A percentile compares a stretch with the other conserved stretches of the same genome.
These are phyloP conservation scores for Onychomys arenicola DNA, from an alignment of 2,797 vertebrate species.

Conservation along the genomic window DNA sequence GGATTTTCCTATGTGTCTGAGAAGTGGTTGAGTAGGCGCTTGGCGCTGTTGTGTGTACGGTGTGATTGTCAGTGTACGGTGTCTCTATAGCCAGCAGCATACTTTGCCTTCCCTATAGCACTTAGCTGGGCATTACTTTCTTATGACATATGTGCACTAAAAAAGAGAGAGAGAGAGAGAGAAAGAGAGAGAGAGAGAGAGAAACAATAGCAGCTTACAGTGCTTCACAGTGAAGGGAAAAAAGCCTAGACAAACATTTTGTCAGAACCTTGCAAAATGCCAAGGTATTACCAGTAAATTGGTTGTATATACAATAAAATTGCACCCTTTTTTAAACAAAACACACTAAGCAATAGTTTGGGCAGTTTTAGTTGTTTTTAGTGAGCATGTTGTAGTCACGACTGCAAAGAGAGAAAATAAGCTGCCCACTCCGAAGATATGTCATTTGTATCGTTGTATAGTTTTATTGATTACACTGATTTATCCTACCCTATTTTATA, in stretches of 20 bases:
- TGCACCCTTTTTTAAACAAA: conserved; percentile 96
- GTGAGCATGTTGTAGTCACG: conserved; percentile 94
- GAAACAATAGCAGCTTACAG: conserved; percentile 93
- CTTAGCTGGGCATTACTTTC: conserved; percentile 98
- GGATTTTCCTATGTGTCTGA: conserved; percentile 93
- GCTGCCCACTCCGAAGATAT: conserved; percentile 93
- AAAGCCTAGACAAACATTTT: conserved; percentile 94
- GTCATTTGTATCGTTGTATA: conserved; percentile 99
- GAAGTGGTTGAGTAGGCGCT: conserved; percentile 93
- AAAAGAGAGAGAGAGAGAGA: too few relatives aligned
- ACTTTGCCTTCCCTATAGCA: conserved; percentile 94
- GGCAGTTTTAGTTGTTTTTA: conserved; percentile 95
- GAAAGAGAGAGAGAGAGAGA: neutral
- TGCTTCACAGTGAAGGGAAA: conserved; percentile 96
- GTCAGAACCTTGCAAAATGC: conserved; percentile 94
- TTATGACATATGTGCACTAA: conserved; percentile 99
- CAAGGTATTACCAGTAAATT: conserved; percentile 95
- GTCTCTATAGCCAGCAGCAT: conserved; percentile 91
- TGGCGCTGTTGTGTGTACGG: conserved; percentile 92
- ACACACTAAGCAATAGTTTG: conserved; percentile 98
- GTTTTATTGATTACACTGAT: conserved; percentile 99
- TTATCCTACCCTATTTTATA: conserved; percentile 99
- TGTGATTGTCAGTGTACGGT: conserved; percentile 93
- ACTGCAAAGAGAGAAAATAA: conserved; percentile 91
- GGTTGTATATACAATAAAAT: conserved; percentile 96